Evolutionary conservation across 1,140 invertebrate genomes (phyloP).

Genomic region (Microplitis demolitor): DNA sequence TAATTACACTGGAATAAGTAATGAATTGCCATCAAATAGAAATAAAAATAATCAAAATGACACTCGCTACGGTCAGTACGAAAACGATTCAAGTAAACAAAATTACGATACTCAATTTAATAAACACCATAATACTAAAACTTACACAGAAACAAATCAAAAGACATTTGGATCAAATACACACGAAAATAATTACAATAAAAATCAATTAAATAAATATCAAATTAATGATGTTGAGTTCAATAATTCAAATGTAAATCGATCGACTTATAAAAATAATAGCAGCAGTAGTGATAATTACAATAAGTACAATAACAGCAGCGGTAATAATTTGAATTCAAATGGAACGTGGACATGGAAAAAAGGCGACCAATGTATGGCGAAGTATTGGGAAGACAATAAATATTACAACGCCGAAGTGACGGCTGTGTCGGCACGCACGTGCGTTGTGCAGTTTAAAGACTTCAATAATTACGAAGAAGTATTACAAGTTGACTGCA

Average conservation of each 20-base stretch:
- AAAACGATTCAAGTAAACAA: conserved; percentile 35
- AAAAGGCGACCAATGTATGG: conserved; percentile 80
- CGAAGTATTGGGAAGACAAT: conserved; percentile 92
- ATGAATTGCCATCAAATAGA: conserved; percentile 20
- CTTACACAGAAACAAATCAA: conserved; percentile 38
- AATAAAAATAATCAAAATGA: conserved; percentile 30
- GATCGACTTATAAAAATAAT: conserved; percentile 37
- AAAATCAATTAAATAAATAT: conserved; percentile 33
- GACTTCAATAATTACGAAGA: conserved; percentile 90
- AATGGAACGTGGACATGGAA: conserved; percentile 68
- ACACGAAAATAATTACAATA: conserved; percentile 44
- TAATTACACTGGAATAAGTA: conserved; percentile 8
- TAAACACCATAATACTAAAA: conserved; percentile 34
- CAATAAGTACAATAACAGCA: conserved; percentile 40
- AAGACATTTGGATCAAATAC: conserved; percentile 35
- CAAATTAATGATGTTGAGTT: conserved; percentile 2
- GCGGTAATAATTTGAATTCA: conserved; percentile 32
- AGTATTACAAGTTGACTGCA: conserved; percentile 78
- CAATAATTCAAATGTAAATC: background rate
- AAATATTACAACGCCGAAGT: conserved; percentile 86
- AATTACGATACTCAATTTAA: conserved; percentile 32
- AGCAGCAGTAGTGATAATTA: conserved; percentile 34
- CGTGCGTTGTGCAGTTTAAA: conserved; percentile 83
- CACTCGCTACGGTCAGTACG: conserved; percentile 32
- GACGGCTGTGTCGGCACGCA: conserved; percentile 75